Percentiles rank a stretch among this genome's conserved stretches.
Conservation (phyloP, 1,140 invertebrate genomes). For the Caenorhabditis remanei region DNA sequence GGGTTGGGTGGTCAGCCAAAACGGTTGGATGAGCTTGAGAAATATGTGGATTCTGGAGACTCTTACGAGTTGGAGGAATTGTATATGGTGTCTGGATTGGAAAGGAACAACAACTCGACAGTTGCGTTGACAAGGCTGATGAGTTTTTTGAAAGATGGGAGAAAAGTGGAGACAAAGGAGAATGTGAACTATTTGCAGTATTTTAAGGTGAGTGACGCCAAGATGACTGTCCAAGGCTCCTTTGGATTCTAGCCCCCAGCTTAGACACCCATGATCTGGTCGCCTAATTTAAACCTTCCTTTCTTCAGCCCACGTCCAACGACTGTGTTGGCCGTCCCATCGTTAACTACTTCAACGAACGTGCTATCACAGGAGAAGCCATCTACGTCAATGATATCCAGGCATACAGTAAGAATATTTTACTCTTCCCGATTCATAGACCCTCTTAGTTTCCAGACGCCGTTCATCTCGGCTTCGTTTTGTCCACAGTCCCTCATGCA, state of each 20-base stretch:
- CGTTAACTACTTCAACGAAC: constrained; percentile 60
- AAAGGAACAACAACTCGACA: background rate
- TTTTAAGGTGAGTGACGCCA: constrained; percentile 26
- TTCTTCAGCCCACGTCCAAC: constrained; percentile 34
- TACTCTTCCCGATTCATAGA: background rate
- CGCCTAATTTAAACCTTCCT: background rate
- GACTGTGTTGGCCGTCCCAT: constrained; percentile 64
- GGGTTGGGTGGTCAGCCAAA: constrained; percentile 14
- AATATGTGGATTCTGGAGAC: background rate
- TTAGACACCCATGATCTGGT: constrained; percentile 34
- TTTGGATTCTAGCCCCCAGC: background rate
- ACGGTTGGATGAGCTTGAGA: background rate
- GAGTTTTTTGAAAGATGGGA: background rate
- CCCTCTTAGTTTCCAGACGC: constrained; percentile 79
- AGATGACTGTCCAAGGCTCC: no score
- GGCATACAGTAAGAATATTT: background rate
- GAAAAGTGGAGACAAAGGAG: background rate
- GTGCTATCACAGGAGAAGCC: constrained; percentile 67
- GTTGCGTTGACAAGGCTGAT: background rate
- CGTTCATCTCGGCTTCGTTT: constrained; percentile 85
- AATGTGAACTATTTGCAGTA: background rate
- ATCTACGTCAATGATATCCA: constrained; percentile 63
- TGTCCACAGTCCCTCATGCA: constrained; percentile 86
- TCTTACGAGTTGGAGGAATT: background rate
- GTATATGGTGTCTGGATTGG: background rate